Evolutionary conservation across 2,797 vertebrate species (phyloP).

Genomic region (Myotis myotis): DNA sequence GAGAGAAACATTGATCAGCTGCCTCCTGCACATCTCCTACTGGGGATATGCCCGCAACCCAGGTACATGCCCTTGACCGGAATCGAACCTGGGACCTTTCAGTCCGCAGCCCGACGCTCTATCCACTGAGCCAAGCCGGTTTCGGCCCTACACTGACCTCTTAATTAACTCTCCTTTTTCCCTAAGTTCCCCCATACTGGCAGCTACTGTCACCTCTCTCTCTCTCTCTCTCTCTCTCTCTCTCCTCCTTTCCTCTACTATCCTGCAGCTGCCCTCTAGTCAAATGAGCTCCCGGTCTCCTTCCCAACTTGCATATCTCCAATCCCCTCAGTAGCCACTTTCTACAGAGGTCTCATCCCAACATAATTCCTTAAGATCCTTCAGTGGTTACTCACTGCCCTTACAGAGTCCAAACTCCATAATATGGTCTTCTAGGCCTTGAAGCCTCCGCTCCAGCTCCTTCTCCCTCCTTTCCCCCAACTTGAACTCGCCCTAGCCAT

Average conservation of each 20-base stretch:
- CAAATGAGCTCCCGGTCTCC: background rate
- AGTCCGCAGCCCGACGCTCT: too few relatives aligned
- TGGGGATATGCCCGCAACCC: too few relatives aligned
- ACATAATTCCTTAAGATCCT: background rate
- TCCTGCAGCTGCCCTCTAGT: background rate
- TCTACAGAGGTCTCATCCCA: background rate
- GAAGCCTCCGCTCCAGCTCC: background rate
- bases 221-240: background rate
- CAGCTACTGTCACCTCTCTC: background rate
- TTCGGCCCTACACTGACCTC: background rate
- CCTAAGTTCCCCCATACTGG: background rate
- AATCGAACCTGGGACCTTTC: too few relatives aligned
- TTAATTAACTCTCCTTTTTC: background rate
- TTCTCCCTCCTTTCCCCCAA: background rate
- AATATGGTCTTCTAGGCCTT: background rate
- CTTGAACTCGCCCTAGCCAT: background rate
- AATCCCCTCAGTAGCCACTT: background rate
- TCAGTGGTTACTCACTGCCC: background rate
- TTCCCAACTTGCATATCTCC: background rate
- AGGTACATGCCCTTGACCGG: too few relatives aligned
- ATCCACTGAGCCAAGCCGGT: too few relatives aligned
- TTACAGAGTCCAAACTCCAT: background rate
- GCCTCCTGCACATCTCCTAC: too few relatives aligned
- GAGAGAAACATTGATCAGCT: too few relatives aligned
- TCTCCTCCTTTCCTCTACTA: background rate